A percentile compares a stretch with the other conserved stretches of the same genome.
phyloP scores from a whole-genome alignment of 2,888 invertebrate species.

The Harpagoxenus sublaevis region DNA sequence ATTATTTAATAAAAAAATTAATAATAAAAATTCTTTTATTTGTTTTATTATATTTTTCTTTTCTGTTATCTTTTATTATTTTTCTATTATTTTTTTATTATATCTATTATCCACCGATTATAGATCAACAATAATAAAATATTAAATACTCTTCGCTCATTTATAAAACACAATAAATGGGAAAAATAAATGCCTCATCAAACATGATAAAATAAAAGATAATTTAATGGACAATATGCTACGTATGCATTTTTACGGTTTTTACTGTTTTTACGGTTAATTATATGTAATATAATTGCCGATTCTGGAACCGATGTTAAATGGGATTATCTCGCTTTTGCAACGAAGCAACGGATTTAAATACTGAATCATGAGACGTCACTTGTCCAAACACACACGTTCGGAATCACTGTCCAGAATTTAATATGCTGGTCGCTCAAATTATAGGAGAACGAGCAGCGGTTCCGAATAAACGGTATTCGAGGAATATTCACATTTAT shows the following conservation, averaged over 20 bases:
- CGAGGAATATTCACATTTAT: background rate
- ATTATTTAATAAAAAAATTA: background rate
- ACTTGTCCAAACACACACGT: constrained; percentile 24
- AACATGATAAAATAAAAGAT: background rate
- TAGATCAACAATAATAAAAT: background rate
- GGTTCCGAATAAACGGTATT: constrained; percentile 13
- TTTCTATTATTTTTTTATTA: too few relatives aligned
- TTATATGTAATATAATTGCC: background rate
- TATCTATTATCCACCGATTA: background rate
- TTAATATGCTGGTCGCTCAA: constrained; percentile 8
- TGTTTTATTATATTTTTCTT: too few relatives aligned
- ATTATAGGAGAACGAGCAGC: background rate
- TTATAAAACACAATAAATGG: background rate
- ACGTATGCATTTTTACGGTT: background rate
- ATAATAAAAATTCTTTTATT: background rate
- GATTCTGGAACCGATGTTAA: constrained; percentile 19
- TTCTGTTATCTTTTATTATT: too few relatives aligned
- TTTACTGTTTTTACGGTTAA: background rate
- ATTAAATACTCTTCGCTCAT: background rate
- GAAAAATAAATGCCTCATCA: background rate
- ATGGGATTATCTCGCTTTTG: background rate
- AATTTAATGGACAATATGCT: background rate
- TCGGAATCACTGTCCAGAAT: background rate
- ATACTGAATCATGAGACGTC: constrained; percentile 8
- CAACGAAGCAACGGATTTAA: background rate